Conservation (phyloP, 2,113 vertebrate genomes). For the Seriola aureovittata region DNA sequence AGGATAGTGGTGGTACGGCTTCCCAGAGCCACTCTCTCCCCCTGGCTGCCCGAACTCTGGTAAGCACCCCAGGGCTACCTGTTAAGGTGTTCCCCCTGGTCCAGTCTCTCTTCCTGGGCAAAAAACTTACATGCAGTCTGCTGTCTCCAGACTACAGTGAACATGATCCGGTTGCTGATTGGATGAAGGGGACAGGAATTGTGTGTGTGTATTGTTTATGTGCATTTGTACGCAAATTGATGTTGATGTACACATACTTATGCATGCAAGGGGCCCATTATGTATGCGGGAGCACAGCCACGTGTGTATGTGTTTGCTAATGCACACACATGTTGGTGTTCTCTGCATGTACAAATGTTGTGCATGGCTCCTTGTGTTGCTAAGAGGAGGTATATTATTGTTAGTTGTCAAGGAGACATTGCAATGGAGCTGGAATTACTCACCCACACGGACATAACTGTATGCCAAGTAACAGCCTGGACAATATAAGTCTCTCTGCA, state of each 20-base stretch:
- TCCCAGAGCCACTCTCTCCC: constrained; percentile 79
- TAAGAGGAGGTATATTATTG: constrained; percentile 72
- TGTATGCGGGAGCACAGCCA: constrained; percentile 38
- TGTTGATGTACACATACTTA: constrained; percentile 40
- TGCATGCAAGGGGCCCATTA: constrained; percentile 41
- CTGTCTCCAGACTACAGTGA: constrained; percentile 55
- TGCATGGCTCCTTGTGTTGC: constrained; percentile 55
- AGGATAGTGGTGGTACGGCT: constrained; percentile 80
- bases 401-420: constrained; percentile 82
- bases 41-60: constrained; percentile 78
- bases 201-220: constrained; percentile 34
- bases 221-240: constrained; percentile 57
- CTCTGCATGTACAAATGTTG: constrained; percentile 55
- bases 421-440: constrained; percentile 73
- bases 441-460: constrained; percentile 76
- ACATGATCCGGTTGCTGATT: constrained; percentile 56
- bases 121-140: constrained; percentile 73
- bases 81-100: constrained; percentile 83
- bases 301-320: constrained; percentile 40
- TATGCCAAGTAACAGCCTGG: constrained; percentile 80
- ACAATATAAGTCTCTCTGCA: constrained; percentile 78
- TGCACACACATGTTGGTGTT: constrained; percentile 49
- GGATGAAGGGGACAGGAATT: constrained; percentile 28
- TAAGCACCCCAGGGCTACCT: constrained; percentile 84
- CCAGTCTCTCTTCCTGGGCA: constrained; percentile 81